Conservation (phyloP, 2,888 invertebrate species). For the Mythimna ferrago region DNA sequence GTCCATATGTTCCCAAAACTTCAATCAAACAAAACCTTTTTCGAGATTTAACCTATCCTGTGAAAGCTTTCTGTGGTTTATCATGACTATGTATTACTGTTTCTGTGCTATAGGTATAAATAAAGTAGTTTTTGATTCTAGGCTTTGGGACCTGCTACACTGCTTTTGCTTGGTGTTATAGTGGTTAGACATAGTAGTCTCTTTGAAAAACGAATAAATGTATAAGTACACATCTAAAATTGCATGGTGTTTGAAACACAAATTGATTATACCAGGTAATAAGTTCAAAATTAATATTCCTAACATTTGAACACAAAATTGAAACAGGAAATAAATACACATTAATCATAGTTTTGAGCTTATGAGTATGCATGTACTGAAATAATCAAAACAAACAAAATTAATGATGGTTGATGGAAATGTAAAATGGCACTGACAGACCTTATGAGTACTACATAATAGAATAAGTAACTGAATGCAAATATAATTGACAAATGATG, state of each 20-base stretch:
- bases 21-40: no score
- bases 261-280: constrained; percentile 23
- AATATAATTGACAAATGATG: constrained; percentile 27
- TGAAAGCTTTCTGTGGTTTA: no score
- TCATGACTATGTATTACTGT: no score
- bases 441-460: not conserved
- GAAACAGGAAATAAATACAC: constrained; percentile 3
- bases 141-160: no score
- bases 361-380: not conserved
- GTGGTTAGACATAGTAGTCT: no score
- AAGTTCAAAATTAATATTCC: not conserved
- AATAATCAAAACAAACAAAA: not conserved
- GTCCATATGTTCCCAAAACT: no score
- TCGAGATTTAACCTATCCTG: no score
- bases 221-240: not conserved
- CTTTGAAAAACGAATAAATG: not conserved
- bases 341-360: constrained; percentile 5
- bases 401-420: not conserved
- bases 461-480: no score
- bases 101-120: no score
- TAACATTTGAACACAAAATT: not conserved
- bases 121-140: no score
- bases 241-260: not conserved
- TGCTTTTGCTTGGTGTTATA: no score
- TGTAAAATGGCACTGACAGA: not conserved